Evolutionary conservation across 2,797 vertebrate genomes (phyloP), one percentile per base, ranked within the genome.

Genomic region (Sebastes vulpes): DNA sequence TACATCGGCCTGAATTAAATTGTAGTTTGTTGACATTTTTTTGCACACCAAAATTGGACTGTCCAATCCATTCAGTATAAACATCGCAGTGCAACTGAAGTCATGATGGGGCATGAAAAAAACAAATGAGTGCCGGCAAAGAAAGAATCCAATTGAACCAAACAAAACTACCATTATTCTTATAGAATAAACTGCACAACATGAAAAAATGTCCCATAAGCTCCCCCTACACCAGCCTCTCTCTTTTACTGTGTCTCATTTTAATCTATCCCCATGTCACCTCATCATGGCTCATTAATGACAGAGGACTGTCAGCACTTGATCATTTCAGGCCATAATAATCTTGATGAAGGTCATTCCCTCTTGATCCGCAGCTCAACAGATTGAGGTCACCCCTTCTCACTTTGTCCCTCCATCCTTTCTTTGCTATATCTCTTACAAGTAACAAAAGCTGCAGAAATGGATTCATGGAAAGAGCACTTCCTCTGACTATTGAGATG

Each of bases 241-340:
- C n/a, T 72, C 58, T 67, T 59, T 57, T 32, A 21, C 12, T 38
- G 18, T 53, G 28, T 20, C 28, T 65, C 38, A 52, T 42, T 69
- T 72, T 26, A 68, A 72, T 82, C 68, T 59, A 75, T 78, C 60
- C 70, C 54, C 68, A 31, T 65, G 72, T 79, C 72, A 66, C 65
- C 58, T 63, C 70, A 48, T 74, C 67, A 72, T 75, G 18, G 28
- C 65, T 76, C 61, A 64, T 76, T 79, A 71, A 76, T 71, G 77
- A 82, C 70, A 48, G 75, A 68, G 8, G 54, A 20, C 75, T 84
- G 88, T 93, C 85, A 81, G 82, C 87, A 85, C 75, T 67, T 74
- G 57, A 63, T 83, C 74, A 92, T 92, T 85, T 86, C 60, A 69
- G 31, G 32, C 70, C 74, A 69, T 72, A 66, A 48, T 29, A 31